These are phyloP conservation scores for Epirrhoe alternata DNA, from an alignment of 2,888 invertebrate genomes.

Conservation along the genomic window DNA sequence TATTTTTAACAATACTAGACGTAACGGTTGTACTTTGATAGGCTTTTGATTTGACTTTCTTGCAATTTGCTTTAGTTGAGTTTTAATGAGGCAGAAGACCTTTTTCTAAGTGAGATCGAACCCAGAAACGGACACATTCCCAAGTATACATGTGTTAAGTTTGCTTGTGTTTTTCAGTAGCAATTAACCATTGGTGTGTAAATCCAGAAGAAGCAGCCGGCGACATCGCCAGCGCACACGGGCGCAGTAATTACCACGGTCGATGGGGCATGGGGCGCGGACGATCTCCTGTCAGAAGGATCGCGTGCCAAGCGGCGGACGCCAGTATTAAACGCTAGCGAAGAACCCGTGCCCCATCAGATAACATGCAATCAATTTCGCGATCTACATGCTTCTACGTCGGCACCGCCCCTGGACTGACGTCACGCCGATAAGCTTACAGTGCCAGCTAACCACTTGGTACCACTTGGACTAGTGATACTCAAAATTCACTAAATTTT, in stretches of 20 bases:
- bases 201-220: conserved; percentile 54
- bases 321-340: conserved; percentile 83
- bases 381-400: conserved; percentile 83
- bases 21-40: too few species aligned
- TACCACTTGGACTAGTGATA: conserved; percentile 65
- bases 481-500: conserved; percentile 52
- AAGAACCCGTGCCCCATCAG: conserved; percentile 83
- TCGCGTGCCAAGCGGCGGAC: conserved; percentile 79
- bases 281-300: conserved; percentile 82
- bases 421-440: conserved; percentile 78
- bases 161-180: conserved; percentile 34
- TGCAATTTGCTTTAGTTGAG: too few species aligned
- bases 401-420: conserved; percentile 80
- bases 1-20: too few species aligned
- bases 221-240: conserved; percentile 81
- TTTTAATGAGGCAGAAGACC: background rate
- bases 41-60: too few species aligned
- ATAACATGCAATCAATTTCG: conserved; percentile 85
- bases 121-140: conserved; percentile 15
- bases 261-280: conserved; percentile 70
- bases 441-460: conserved; percentile 79
- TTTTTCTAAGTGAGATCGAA: background rate
- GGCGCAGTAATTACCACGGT: conserved; percentile 78
- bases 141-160: conserved; percentile 25
- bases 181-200: conserved; percentile 50